Conservation (phyloP, 1,140 invertebrate genomes). For the Trissolcus basalis region DNA sequence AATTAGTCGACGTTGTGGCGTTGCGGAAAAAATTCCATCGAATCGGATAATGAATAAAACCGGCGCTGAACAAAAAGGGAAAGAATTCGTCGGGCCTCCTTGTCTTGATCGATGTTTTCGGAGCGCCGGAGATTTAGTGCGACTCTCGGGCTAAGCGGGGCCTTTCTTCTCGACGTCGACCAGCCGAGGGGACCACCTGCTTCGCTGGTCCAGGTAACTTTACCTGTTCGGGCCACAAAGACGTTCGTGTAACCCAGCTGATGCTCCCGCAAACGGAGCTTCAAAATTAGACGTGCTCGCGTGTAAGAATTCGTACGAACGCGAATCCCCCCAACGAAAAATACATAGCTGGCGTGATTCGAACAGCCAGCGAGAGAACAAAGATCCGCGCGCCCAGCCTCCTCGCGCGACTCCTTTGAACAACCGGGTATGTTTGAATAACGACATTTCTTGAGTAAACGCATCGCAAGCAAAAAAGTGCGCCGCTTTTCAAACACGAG, state of each 20-base stretch:
- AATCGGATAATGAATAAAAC: too few species aligned
- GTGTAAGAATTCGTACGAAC: slow-evolving; percentile 32
- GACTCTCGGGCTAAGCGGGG: slow-evolving; percentile 14
- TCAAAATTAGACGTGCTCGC: slow-evolving; percentile 33
- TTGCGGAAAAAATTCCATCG: too few species aligned
- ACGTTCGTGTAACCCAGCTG: slow-evolving; percentile 27
- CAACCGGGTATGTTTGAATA: slow-evolving; percentile 8
- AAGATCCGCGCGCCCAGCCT: slow-evolving; percentile 4
- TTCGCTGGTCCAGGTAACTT: slow-evolving; percentile 52
- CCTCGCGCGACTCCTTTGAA: background rate
- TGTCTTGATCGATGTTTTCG: slow-evolving; percentile 42
- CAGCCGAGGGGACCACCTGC: slow-evolving; percentile 53
- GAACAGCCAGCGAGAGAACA: background rate
- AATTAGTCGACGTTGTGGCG: too few species aligned
- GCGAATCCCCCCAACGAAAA: background rate
- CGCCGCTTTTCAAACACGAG: background rate
- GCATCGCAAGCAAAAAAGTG: background rate
- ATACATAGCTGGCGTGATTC: slow-evolving; percentile 7
- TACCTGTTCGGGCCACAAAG: slow-evolving; percentile 41
- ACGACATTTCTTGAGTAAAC: slow-evolving; percentile 17
- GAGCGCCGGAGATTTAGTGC: slow-evolving; percentile 28
- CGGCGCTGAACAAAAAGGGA: slow-evolving; percentile 14
- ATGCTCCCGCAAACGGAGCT: slow-evolving; percentile 23
- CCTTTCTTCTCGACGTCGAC: slow-evolving; percentile 36
- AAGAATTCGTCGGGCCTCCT: slow-evolving; percentile 28